Evolutionary conservation across 1,140 invertebrate genomes (phyloP).

Genomic region (Laodelphax striatellus): DNA sequence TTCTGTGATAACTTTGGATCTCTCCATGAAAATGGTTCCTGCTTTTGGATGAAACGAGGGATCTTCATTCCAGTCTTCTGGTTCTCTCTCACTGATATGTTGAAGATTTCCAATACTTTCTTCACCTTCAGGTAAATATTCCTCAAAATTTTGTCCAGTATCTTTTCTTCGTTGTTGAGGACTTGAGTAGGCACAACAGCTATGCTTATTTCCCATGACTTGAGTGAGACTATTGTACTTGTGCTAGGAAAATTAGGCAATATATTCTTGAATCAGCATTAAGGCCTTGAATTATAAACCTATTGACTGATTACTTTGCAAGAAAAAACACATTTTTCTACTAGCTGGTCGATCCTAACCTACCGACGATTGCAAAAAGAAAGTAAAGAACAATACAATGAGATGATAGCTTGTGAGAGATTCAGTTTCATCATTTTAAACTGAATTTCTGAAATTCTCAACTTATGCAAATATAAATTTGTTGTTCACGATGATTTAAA

Average conservation of each 20-base stretch:
- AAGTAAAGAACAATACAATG: background rate
- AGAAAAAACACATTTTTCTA: background rate
- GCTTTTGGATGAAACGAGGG: conserved; percentile 92
- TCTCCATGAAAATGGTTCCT: conserved; percentile 89
- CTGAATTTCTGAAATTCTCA: no score
- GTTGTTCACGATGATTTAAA: no score
- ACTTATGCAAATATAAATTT: no score
- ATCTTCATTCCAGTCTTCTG: conserved; percentile 87
- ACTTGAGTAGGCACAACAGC: conserved; percentile 63
- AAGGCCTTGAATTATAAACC: background rate
- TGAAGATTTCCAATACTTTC: conserved; percentile 81
- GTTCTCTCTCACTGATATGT: conserved; percentile 95
- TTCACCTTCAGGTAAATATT: conserved; percentile 58
- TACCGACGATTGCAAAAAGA: background rate
- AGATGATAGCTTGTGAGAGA: no score
- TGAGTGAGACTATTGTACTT: background rate
- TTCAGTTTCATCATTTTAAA: no score
- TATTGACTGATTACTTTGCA: background rate
- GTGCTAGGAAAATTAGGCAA: background rate
- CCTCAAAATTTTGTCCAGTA: conserved; percentile 42
- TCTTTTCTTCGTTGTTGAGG: conserved; percentile 41
- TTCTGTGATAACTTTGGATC: conserved; percentile 82
- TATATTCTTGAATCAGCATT: background rate
- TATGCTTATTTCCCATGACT: conserved; percentile 62
- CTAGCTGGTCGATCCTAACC: background rate